phyloP scores from a whole-genome alignment of 2,113 vertebrate species.

The Corydoras sp. region DNA sequence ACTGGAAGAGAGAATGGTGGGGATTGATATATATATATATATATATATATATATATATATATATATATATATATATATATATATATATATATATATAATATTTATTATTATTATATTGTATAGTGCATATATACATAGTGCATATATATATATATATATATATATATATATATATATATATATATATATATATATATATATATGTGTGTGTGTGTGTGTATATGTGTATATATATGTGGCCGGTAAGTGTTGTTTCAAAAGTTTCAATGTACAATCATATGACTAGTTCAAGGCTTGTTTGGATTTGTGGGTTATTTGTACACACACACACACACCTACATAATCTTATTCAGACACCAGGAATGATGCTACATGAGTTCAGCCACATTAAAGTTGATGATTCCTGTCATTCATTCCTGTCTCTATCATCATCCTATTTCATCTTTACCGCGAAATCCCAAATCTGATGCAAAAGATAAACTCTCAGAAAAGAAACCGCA shows the following conservation, averaged over 20 bases:
- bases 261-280: constrained; percentile 15
- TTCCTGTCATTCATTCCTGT: constrained; percentile 21
- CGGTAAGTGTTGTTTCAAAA: constrained; percentile 25
- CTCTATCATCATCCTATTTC: constrained; percentile 3
- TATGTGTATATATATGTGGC: background rate
- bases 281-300: constrained; percentile 23
- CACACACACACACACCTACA: constrained; percentile 16
- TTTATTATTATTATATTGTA: too few relatives aligned
- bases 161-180: too few relatives aligned
- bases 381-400: constrained; percentile 38
- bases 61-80: too few relatives aligned
- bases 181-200: too few relatives aligned
- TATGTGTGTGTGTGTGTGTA: too few relatives aligned
- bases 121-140: too few relatives aligned
- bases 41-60: background rate
- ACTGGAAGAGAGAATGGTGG: background rate
- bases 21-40: constrained; percentile 4
- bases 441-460: constrained; percentile 31
- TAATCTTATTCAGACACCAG: background rate
- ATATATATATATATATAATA: background rate
- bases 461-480: background rate
- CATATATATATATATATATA: too few relatives aligned
- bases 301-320: constrained; percentile 15
- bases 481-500: too few relatives aligned
- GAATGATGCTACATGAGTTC: constrained; percentile 25